Conservation (phyloP, 2,797 vertebrate species). For the Huso huso region DNA sequence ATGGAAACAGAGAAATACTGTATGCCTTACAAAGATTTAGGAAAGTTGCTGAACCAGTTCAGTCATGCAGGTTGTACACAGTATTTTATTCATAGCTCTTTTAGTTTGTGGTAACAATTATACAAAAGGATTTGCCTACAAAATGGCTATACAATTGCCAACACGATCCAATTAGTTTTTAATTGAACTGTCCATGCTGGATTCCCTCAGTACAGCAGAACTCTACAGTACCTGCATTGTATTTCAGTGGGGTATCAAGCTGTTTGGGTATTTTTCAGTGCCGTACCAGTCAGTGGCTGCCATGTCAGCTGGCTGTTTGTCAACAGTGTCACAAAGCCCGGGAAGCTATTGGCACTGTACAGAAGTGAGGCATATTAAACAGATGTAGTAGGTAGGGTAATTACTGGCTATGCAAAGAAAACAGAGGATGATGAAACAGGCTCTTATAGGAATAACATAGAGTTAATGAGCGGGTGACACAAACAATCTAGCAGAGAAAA, state of each 20-base stretch:
- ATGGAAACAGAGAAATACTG: no score
- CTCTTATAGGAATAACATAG: constrained; percentile 51
- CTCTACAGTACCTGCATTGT: constrained; percentile 36
- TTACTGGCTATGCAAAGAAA: constrained; percentile 60
- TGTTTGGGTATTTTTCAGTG: constrained; percentile 44
- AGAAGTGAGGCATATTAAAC: constrained; percentile 26
- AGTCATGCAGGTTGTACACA: no score
- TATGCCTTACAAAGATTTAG: no score
- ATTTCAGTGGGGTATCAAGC: constrained; percentile 37
- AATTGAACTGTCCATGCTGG: no score
- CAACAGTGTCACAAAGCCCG: constrained; percentile 39
- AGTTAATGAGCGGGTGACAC: constrained; percentile 71
- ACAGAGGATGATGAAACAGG: constrained; percentile 53
- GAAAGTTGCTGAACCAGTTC: no score
- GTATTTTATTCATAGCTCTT: no score
- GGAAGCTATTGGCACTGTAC: constrained; percentile 31
- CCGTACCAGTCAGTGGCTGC: constrained; percentile 24
- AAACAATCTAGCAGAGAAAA: constrained; percentile 63
- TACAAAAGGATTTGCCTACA: no score
- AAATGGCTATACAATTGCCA: no score
- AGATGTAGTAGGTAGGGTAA: constrained; percentile 62
- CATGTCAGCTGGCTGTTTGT: constrained; percentile 31
- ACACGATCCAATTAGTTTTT: no score
- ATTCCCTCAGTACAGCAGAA: constrained; percentile 28
- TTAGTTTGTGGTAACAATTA: no score